These are phyloP conservation scores for Callitettix versicolor DNA, from an alignment of 1,140 invertebrate species.

Conservation along the genomic window DNA sequence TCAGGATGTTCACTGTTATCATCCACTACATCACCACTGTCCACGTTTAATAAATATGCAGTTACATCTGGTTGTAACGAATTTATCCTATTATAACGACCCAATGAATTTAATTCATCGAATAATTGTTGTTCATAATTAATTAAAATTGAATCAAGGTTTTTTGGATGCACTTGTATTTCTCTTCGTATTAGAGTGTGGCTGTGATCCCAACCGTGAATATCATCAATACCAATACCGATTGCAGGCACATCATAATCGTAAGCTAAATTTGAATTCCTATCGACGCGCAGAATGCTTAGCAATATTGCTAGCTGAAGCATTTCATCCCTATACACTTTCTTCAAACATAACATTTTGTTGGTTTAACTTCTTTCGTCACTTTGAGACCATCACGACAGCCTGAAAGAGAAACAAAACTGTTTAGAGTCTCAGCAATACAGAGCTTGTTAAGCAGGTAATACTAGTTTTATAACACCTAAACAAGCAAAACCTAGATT, in stretches of 20 bases:
- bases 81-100: constrained; percentile 40
- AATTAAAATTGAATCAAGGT: constrained; percentile 55
- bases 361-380: too few relatives aligned
- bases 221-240: constrained; percentile 44
- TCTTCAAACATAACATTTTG: constrained; percentile 61
- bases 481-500: too few relatives aligned
- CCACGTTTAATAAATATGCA: constrained; percentile 33
- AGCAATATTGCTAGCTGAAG: constrained; percentile 65
- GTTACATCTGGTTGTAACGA: constrained; percentile 35
- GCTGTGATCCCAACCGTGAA: constrained; percentile 44
- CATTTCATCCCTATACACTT: constrained; percentile 64
- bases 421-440: too few relatives aligned
- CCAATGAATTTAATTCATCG: constrained; percentile 61
- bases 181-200: constrained; percentile 41
- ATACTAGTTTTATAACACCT: too few relatives aligned
- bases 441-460: too few relatives aligned
- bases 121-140: constrained; percentile 64
- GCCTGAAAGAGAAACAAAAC: too few relatives aligned
- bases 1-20: neutral
- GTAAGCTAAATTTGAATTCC: constrained; percentile 48
- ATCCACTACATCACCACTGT: neutral
- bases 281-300: constrained; percentile 62
- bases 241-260: constrained; percentile 38
- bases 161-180: constrained; percentile 58
- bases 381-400: too few relatives aligned